These are phyloP conservation scores for Discoglossus pictus DNA, from an alignment of 2,797 vertebrate species.

Conservation along the genomic window DNA sequence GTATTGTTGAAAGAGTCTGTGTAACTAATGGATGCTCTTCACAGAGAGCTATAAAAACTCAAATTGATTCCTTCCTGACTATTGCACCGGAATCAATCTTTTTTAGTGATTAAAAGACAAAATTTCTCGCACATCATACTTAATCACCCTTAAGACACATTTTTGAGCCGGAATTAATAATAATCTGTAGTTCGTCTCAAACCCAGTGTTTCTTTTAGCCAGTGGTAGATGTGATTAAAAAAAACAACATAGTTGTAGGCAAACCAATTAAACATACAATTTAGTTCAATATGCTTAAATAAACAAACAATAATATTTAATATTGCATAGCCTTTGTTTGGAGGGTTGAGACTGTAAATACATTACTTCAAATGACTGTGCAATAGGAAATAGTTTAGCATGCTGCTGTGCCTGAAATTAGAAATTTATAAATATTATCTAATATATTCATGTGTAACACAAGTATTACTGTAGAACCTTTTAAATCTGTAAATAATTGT, in stretches of 20 bases:
- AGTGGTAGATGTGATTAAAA: constrained; percentile 1
- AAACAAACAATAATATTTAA: constrained; percentile 28
- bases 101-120: constrained; percentile 16
- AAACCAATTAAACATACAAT: neutral
- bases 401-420: constrained; percentile 39
- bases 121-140: neutral
- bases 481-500: constrained; percentile 60
- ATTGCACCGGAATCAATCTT: neutral
- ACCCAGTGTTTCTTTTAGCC: neutral
- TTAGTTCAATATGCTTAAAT: constrained; percentile 8
- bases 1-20: constrained; percentile 17
- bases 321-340: constrained; percentile 4
- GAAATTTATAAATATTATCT: constrained; percentile 62
- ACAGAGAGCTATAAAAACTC: constrained; percentile 1
- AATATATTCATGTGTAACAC: constrained; percentile 66
- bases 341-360: constrained; percentile 15
- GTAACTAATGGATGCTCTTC: constrained; percentile 12
- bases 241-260: too few relatives aligned
- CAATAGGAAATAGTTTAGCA: constrained; percentile 27
- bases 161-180: constrained; percentile 4
- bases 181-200: neutral
- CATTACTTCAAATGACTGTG: constrained; percentile 26
- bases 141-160: constrained; percentile 12
- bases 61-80: constrained; percentile 15
- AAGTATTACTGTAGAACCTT: constrained; percentile 57